A percentile compares a stretch with the other conserved stretches of the same genome.
These are phyloP conservation scores for Ochotona princeps DNA, from an alignment of 2,113 vertebrate genomes.

Conservation along the genomic window DNA sequence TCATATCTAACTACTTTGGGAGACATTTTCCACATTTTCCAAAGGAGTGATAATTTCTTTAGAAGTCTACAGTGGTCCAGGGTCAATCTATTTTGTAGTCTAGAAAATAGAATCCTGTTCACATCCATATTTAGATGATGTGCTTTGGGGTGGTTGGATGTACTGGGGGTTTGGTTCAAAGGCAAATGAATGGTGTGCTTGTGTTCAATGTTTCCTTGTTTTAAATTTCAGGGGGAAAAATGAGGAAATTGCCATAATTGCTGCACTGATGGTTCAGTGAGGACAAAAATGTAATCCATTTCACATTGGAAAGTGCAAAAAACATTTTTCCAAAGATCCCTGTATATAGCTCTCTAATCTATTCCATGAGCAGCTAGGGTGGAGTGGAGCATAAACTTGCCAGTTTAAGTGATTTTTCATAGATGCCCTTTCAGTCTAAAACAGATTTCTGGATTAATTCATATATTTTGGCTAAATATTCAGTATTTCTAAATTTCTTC, in stretches of 20 bases:
- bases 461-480: neutral
- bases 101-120: neutral
- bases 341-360: neutral
- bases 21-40: neutral
- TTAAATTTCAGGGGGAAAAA: neutral
- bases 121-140: neutral
- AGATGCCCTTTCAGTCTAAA: neutral
- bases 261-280: neutral
- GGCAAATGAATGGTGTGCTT: neutral
- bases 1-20: neutral
- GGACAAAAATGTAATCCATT: neutral
- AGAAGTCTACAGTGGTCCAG: neutral
- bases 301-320: neutral
- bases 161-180: neutral
- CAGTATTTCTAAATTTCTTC: neutral
- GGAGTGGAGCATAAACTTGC: neutral
- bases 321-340: neutral
- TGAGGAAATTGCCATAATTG: neutral
- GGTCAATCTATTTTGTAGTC: neutral
- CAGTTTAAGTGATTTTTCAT: neutral
- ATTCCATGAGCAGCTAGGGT: neutral
- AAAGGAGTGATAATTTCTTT: neutral
- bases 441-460: neutral
- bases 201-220: neutral
- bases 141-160: neutral